phyloP scores from a whole-genome alignment of 2,113 vertebrate genomes.

The Neoarius graeffei region DNA sequence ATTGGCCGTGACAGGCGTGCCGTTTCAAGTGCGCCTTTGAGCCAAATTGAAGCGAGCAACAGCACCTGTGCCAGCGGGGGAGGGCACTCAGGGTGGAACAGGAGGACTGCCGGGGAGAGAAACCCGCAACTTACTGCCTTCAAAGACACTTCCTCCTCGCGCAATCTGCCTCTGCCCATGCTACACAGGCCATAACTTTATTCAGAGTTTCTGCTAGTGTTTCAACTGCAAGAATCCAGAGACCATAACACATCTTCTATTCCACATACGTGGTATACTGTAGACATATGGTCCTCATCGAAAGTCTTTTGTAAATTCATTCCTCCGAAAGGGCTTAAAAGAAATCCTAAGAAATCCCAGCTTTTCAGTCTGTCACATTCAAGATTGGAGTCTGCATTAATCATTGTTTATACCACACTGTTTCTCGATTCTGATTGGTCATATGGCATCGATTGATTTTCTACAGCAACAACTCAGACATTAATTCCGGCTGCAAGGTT shows the following conservation, averaged over 20 bases:
- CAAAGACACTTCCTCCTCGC: slow-evolving; percentile 66
- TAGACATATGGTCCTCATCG: slow-evolving; percentile 45
- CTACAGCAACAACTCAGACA: background rate
- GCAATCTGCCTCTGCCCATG: slow-evolving; percentile 62
- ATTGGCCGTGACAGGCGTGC: slow-evolving; percentile 71
- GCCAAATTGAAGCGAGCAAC: slow-evolving; percentile 77
- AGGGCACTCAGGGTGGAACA: slow-evolving; percentile 47
- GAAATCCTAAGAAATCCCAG: background rate
- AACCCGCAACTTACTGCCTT: slow-evolving; percentile 71
- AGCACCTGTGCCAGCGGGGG: slow-evolving; percentile 74
- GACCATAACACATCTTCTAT: slow-evolving; percentile 25
- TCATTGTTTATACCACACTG: background rate
- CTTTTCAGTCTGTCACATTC: background rate
- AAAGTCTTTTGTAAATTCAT: slow-evolving; percentile 14
- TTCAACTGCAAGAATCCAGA: slow-evolving; percentile 4
- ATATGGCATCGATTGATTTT: background rate
- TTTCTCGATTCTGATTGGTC: too few relatives aligned
- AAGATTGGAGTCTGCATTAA: background rate
- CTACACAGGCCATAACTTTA: slow-evolving; percentile 33
- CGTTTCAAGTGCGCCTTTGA: slow-evolving; percentile 75
- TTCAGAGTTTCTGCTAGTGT: slow-evolving; percentile 28
- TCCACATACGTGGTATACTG: slow-evolving; percentile 23
- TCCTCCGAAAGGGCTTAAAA: background rate
- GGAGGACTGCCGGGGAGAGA: slow-evolving; percentile 35
- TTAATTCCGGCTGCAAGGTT: background rate